phyloP scores from a whole-genome alignment of 2,888 invertebrate species.

The Trichopoda pennipes region DNA sequence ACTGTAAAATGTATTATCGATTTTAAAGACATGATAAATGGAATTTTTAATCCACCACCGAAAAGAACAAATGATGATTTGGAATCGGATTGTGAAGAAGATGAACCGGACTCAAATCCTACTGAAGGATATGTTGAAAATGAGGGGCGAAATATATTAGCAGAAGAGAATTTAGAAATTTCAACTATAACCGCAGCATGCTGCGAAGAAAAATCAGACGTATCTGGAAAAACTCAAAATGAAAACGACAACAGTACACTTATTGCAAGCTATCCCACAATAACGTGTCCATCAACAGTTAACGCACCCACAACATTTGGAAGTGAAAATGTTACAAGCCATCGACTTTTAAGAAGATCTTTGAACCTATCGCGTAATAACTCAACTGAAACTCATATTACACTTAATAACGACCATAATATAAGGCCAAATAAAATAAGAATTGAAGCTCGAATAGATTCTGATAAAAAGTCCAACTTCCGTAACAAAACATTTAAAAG shows the following conservation, averaged over 20 bases:
- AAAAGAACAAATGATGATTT: constrained; percentile 61
- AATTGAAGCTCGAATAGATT: constrained; percentile 73
- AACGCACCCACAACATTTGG: constrained; percentile 74
- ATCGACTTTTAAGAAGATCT: constrained; percentile 73
- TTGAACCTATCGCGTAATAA: constrained; percentile 70
- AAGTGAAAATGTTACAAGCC: constrained; percentile 72
- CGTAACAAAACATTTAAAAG: constrained; percentile 1
- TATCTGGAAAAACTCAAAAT: constrained; percentile 8
- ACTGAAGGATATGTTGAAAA: constrained; percentile 32
- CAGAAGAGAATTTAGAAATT: not conserved
- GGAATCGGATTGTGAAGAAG: constrained; percentile 60
- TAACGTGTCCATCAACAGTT: constrained; percentile 52
- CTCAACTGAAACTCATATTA: constrained; percentile 40
- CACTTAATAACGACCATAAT: constrained; percentile 55
- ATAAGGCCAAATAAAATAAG: constrained; percentile 72
- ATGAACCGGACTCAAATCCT: constrained; percentile 31
- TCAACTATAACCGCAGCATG: too few species aligned
- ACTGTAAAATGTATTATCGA: constrained; percentile 74
- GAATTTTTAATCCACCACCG: constrained; percentile 74
- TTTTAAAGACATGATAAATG: constrained; percentile 78
- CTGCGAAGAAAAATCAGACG: constrained; percentile 4
- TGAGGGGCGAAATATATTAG: not conserved
- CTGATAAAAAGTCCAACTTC: constrained; percentile 69
- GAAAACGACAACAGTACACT: constrained; percentile 21
- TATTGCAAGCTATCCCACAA: not conserved